Evolutionary conservation across 2,888 invertebrate species (phyloP).

Genomic region (Xanthorhoe designata): DNA sequence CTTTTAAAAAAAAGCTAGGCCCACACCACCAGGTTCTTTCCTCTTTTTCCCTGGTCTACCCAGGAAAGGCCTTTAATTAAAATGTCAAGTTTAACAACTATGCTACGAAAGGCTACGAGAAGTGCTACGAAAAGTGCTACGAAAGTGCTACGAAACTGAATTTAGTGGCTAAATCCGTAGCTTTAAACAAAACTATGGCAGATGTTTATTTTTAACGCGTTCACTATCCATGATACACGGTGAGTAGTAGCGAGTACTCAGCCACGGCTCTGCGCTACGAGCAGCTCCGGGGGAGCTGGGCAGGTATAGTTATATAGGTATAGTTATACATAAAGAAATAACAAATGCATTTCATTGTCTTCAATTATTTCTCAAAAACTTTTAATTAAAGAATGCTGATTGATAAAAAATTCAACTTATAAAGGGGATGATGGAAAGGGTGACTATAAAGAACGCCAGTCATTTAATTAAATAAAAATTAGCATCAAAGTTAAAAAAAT

Average conservation of each 20-base stretch:
- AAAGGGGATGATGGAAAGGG: slow-evolving; percentile 21
- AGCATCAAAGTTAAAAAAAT: neutral
- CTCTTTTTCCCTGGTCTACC: no score
- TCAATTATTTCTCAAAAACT: neutral
- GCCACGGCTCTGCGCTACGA: no score
- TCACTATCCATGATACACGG: no score
- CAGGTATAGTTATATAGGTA: no score
- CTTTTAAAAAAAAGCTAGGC: no score
- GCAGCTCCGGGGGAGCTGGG: no score
- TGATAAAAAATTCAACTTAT: slow-evolving; percentile 1
- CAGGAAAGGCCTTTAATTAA: no score
- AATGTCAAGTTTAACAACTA: no score
- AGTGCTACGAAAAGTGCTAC: slow-evolving; percentile 6
- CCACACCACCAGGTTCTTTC: no score
- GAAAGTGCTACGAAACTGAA: neutral
- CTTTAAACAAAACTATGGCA: neutral
- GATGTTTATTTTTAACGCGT: neutral
- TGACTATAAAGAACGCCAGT: slow-evolving; percentile 6
- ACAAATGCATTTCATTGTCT: neutral
- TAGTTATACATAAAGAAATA: no score
- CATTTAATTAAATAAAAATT: slow-evolving; percentile 17
- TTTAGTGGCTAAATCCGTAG: neutral
- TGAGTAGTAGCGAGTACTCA: no score
- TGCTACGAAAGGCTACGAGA: neutral
- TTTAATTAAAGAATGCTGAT: slow-evolving; percentile 31